Evolutionary conservation across 1,140 invertebrate species (phyloP), one percentile per base, ranked within the genome.

Genomic region (Brachionus angularis): DNA sequence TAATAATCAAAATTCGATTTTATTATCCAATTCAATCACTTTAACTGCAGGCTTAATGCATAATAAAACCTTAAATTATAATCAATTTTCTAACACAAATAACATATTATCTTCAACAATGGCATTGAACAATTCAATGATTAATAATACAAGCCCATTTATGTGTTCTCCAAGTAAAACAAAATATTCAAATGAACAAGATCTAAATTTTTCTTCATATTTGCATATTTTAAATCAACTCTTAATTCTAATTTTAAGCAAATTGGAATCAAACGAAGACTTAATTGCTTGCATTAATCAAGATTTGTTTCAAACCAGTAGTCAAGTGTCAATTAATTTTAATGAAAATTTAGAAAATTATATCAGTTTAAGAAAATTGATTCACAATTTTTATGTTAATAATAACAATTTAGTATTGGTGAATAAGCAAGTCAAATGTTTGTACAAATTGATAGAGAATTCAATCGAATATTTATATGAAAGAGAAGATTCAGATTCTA

Each of bases 401-500:
- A 5, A 14, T 42, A 58, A 39, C 7, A 58, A 58, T 18, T 7
- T 58, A 23, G 4, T 58, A 12, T 23, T 39, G 5, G 23, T 33
- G 14, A 10, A 58, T 23, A 21, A 58, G 18, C 33, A 36, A 34
- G 36, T 12, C 14, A 58, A n/a, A 36, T 25, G 39, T 33, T 42
- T 58, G 36, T 58, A 29, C n/a, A 23, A 58, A 14, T 18, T 21
- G 3, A 58, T 58, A 39, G 36, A 39, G 23, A 58, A 58, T 7
- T 36, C 53, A 58, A 58, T 58, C 1, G 53, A 58, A 14, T 58
- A 58, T 58, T 58, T 58, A 34, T 58, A 58, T 58, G 53, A 58
- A 42, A 58, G 25, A 27, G 53, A 58, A 5, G 34, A 58, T 5
- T 39, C 33, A 1, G 39, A 16, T 14, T 39, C 16, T 58, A 34